Percentiles rank a stretch among this genome's conserved stretches.
Evolutionary conservation across 2,113 vertebrate genomes (phyloP).

Genomic region (Trogon melanurus): DNA sequence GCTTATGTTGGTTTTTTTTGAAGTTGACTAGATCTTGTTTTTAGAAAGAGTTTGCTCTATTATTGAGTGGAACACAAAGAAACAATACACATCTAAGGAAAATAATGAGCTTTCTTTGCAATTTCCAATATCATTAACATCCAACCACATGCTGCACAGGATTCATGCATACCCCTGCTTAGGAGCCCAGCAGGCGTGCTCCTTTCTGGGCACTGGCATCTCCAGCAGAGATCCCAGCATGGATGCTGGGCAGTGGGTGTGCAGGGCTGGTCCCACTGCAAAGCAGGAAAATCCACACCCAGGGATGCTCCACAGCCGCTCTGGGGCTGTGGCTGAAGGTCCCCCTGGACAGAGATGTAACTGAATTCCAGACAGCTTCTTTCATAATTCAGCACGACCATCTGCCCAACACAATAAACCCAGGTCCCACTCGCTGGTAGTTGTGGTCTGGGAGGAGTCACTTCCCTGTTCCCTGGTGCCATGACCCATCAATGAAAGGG

Average conservation of each 20-base stretch:
- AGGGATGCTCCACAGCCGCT: background rate
- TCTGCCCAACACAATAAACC: background rate
- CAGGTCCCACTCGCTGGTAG: background rate
- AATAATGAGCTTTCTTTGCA: background rate
- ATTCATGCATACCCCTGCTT: accelerated
- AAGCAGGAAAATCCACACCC: background rate
- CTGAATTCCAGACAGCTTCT: background rate
- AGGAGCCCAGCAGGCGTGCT: background rate
- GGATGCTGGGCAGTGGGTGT: background rate
- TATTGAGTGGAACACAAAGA: background rate
- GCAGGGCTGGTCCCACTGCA: background rate
- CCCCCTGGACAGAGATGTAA: background rate
- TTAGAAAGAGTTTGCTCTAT: background rate
- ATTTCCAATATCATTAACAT: background rate
- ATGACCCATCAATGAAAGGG: background rate
- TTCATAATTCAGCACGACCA: background rate
- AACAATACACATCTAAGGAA: background rate
- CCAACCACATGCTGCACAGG: background rate
- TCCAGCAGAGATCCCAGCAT: background rate
- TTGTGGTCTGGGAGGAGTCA: background rate
- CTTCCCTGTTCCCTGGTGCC: background rate
- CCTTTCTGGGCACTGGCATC: background rate
- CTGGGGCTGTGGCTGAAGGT: background rate
- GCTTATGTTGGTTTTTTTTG: background rate
- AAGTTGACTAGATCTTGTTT: background rate